Base-by-base conservation (phyloP, 1,140 invertebrate species). In the Eurytemora carolleeae region DNA sequence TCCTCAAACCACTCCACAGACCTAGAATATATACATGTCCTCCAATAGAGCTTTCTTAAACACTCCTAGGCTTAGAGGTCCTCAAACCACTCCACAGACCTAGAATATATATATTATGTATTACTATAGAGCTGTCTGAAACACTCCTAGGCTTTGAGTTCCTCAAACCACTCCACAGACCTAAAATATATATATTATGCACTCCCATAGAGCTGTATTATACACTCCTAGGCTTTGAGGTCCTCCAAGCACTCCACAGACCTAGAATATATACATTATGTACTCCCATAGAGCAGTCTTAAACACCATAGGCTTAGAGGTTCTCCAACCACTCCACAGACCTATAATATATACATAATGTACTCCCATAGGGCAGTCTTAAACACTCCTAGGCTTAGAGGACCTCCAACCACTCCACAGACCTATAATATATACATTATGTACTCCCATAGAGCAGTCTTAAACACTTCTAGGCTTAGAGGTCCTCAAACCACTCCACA, bases 241-340 rank as follows among this genome's bases (percentile, higher is more conserved):
- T 44, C 31, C 31, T 44, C 31, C 25, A 23, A 44, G n/a, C 58
- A 52, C 24, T 63, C 3, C 53, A 19, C n/a, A n/a, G n/a, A n/a
- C n/a, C n/a, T n/a, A n/a, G n/a, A n/a, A n/a, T n/a, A n/a, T n/a
- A n/a, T n/a, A n/a, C n/a, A n/a, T n/a, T n/a, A n/a, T n/a, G n/a
- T n/a, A n/a, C n/a, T n/a, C 89, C 84, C 60, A 86, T 90, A 0
- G 88, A 90, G 75, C 91, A 96, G 12, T 90, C 88, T 72, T 94
- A 88, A 24, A 87, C 86, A 73, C 91, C 95, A 23, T 87, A 77
- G 66, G 82, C 82, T 19, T 87, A 79, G 63, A 89, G 80, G 67
- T 87, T 89, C 70, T 3, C 31, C 31, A 7, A 44, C 7, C 31
- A 44, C 31, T n/a, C n/a, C n/a, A n/a, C n/a, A n/a, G n/a, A n/a